phyloP scores from a whole-genome alignment of 2,113 vertebrate genomes.

The Epinephelus fuscoguttatus region DNA sequence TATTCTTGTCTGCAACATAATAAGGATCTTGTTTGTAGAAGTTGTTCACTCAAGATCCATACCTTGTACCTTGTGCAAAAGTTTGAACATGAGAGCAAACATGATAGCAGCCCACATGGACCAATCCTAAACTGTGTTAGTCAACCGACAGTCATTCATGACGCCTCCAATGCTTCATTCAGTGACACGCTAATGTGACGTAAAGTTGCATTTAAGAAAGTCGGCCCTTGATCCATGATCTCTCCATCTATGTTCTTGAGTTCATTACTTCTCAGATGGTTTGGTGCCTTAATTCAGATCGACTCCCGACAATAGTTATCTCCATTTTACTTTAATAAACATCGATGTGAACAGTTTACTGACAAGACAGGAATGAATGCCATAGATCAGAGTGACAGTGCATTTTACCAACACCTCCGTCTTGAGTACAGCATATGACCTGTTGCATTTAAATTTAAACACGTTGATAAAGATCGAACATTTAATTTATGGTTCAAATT shows the following conservation, averaged over 20 bases:
- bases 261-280: neutral
- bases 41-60: too few species aligned
- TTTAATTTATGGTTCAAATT: neutral
- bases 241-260: neutral
- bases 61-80: too few species aligned
- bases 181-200: neutral
- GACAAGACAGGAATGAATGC: neutral
- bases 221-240: neutral
- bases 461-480: neutral
- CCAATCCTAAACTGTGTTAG: too few species aligned
- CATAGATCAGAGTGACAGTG: slow-evolving; percentile 7
- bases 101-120: too few species aligned
- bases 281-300: neutral
- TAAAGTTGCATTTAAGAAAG: neutral
- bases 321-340: neutral
- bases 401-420: neutral
- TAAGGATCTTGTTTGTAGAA: too few species aligned
- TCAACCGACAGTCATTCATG: too few species aligned
- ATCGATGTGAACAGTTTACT: neutral
- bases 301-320: neutral
- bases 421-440: neutral
- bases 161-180: too few species aligned
- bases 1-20: too few species aligned
- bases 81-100: too few species aligned
- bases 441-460: slow-evolving; percentile 27